Evolutionary conservation across 92 coral and sea anemone genomes (phyloP), one percentile per base, ranked within the genome.

Genomic region (Actinernus sp.): DNA sequence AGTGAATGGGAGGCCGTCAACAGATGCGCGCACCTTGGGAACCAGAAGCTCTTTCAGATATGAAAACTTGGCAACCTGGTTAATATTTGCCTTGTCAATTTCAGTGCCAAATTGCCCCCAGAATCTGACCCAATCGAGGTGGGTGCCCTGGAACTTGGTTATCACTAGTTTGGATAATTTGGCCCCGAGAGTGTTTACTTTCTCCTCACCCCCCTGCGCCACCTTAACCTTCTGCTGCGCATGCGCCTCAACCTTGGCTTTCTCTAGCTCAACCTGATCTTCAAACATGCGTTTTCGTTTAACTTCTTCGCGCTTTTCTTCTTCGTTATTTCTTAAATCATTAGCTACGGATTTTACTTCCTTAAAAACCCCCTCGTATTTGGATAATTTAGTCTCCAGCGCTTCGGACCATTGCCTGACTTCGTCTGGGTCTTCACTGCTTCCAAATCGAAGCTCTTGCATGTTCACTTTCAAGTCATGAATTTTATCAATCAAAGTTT

Each of bases 71-170:
- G 88, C 67, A 34, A 74, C 82, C 14, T 57, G 71, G 25, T 44
- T 40, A 26, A 74, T 52, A 25, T 65, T 55, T 6, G 83, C 24
- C 62, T 75, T 74, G 70, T 82, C 88, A 17, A 68, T 76, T 49
- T 83, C 79, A 0, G 78, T 65, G 26, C 76, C 84, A 33, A 58
- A 83, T 36, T 83, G 84, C 22, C 41, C 52, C 88, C 88, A 82
- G 58, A 82, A 74, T 54, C 73, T 44, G 13, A 29, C 11, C 74
- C 79, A 67, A 41, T 65, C 89, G 2, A 68, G 51, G 17, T 67
- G 78, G 13, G 79, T 83, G 17, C 89, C 89, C 45, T 76, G 89
- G 46, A 83, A 84, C 23, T 64, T 55, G 9, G 79, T 77, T 12
- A 84, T 75, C 2, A 61, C 75, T 9, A 84, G 64, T 39, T 68